Evolutionary conservation across 2,113 vertebrate genomes (phyloP).

Genomic region (Maccullochella peelii): DNA sequence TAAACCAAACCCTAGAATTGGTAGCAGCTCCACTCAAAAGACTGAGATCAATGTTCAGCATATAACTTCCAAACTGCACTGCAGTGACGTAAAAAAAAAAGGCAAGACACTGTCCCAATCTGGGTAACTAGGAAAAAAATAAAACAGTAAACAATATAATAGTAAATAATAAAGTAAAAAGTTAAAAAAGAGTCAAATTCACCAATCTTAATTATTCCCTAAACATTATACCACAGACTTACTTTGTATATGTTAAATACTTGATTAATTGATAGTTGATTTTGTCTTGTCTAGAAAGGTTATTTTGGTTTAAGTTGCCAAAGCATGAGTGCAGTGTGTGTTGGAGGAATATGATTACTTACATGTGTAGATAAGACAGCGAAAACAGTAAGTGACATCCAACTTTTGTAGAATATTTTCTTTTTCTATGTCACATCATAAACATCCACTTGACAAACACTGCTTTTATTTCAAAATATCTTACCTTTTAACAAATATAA

Average conservation of each 20-base stretch:
- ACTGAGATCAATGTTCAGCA: not conserved
- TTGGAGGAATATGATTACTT: not conserved
- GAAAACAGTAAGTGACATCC: not conserved
- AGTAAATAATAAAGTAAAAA: not conserved
- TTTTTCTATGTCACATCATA: not conserved
- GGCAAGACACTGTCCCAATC: not conserved
- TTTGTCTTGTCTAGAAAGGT: not conserved
- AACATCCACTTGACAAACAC: not conserved
- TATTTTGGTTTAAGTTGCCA: not conserved
- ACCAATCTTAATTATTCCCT: not conserved
- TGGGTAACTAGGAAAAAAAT: not conserved
- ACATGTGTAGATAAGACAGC: not conserved
- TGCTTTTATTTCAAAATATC: constrained; percentile 7
- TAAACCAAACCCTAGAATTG: not conserved
- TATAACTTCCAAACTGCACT: not conserved
- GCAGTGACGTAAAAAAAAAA: not conserved
- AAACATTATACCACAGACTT: not conserved
- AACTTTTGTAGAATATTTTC: not conserved
- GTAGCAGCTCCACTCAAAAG: not conserved
- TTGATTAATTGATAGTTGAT: not conserved
- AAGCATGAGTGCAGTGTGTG: not conserved
- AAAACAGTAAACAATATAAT: not conserved
- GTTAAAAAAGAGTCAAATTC: not conserved
- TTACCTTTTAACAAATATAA: not conserved
- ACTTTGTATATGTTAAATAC: not conserved